A percentile compares a stretch with the other conserved stretches of the same genome.
phyloP scores from a whole-genome alignment of 2,888 invertebrate genomes.

The Drymonia ruficornis region DNA sequence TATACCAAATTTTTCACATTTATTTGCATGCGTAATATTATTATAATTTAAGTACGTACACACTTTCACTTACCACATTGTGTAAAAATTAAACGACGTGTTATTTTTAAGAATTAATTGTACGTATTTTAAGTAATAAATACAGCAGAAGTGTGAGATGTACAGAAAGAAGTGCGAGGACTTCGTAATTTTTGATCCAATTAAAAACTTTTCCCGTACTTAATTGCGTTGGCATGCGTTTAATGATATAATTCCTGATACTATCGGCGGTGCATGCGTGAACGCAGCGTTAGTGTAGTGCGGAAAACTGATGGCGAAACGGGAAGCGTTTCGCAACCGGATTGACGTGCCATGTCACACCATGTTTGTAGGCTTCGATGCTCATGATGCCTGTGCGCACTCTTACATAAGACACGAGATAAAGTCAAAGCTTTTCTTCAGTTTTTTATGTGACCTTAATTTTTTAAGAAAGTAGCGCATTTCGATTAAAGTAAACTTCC shows the following conservation, averaged over 20 bases:
- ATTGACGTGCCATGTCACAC: slow-evolving; percentile 45
- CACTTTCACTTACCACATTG: too few species aligned
- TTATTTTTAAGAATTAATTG: too few species aligned
- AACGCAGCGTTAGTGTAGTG: slow-evolving; percentile 21
- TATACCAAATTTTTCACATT: too few species aligned
- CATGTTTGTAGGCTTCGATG: slow-evolving; percentile 21
- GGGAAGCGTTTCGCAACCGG: slow-evolving; percentile 66
- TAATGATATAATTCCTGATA: slow-evolving; percentile 12
- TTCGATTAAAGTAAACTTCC: too few species aligned
- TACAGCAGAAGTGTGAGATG: too few species aligned
- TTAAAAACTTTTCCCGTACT: slow-evolving; percentile 22
- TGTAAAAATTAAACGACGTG: too few species aligned
- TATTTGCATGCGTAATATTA: too few species aligned
- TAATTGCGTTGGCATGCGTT: background rate
- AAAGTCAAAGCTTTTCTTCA: background rate
- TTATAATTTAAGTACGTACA: too few species aligned
- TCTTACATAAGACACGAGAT: slow-evolving; percentile 9
- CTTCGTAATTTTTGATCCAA: too few species aligned
- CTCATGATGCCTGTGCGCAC: slow-evolving; percentile 13
- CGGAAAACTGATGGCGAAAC: slow-evolving; percentile 46
- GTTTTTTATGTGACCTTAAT: background rate
- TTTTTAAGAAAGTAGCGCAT: too few species aligned
- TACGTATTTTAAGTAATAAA: too few species aligned
- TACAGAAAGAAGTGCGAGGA: too few species aligned
- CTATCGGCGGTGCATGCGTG: slow-evolving; percentile 16